Percentiles rank a stretch among this genome's conserved stretches.
Conservation (phyloP, 2,888 invertebrate species). For the Drosophila maculinotata region DNA sequence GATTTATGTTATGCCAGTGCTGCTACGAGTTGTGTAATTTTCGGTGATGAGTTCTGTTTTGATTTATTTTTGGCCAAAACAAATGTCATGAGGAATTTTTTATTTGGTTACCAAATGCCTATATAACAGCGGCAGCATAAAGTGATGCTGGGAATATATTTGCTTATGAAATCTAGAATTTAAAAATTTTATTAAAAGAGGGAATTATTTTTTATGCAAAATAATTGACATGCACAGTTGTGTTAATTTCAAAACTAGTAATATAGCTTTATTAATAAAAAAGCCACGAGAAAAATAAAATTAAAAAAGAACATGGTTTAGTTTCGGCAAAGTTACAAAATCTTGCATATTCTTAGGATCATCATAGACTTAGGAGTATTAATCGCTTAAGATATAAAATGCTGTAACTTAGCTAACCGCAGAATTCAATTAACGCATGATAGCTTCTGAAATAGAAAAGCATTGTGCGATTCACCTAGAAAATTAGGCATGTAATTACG, state of each 20-base stretch:
- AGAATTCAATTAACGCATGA: conserved; percentile 33
- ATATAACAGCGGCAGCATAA: not conserved
- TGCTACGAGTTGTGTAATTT: conserved; percentile 46
- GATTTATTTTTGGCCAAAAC: conserved; percentile 56
- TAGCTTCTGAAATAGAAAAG: conserved; percentile 8
- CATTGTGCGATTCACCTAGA: conserved; percentile 51
- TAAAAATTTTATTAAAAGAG: too few relatives aligned
- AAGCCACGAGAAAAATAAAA: not conserved
- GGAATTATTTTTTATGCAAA: too few relatives aligned
- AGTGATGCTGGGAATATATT: not conserved
- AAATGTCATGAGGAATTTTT: conserved; percentile 16
- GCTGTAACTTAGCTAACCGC: not conserved
- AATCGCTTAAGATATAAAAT: not conserved
- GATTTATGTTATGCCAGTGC: conserved; percentile 64
- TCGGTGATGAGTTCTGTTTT: conserved; percentile 63
- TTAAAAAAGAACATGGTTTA: not conserved
- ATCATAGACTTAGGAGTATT: not conserved
- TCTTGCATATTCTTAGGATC: too few relatives aligned
- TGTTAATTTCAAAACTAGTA: too few relatives aligned
- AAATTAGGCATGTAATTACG: conserved; percentile 73
- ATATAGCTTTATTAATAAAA: too few relatives aligned
- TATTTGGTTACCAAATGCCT: conserved; percentile 5
- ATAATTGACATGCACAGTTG: too few relatives aligned
- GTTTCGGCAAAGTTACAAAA: too few relatives aligned
- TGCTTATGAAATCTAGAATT: too few relatives aligned